These are phyloP conservation scores for Fringilla coelebs DNA, from an alignment of 2,797 vertebrate species.

Conservation along the genomic window DNA sequence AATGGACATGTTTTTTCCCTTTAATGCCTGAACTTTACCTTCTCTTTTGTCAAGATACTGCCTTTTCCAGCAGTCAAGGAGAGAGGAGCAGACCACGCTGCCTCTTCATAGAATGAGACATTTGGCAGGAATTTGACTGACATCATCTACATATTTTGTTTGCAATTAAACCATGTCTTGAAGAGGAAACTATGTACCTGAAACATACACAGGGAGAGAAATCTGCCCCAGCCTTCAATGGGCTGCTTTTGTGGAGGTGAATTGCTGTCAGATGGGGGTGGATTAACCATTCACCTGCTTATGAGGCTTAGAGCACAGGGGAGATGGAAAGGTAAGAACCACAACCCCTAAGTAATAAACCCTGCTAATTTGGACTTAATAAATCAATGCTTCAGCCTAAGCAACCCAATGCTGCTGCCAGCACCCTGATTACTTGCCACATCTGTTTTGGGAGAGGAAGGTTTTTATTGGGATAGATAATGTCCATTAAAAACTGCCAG, in stretches of 20 bases:
- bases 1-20: not conserved
- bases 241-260: not conserved
- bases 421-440: not conserved
- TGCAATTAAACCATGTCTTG: not conserved
- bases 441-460: not conserved
- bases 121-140: not conserved
- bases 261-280: not conserved
- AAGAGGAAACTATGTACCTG: not conserved
- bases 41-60: not conserved
- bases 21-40: not conserved
- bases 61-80: not conserved
- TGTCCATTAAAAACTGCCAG: not conserved
- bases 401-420: not conserved
- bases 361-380: not conserved
- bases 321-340: not conserved
- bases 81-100: not conserved
- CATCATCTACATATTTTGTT: not conserved
- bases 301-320: not conserved
- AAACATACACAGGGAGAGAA: not conserved
- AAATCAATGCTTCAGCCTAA: not conserved
- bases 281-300: not conserved
- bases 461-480: not conserved
- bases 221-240: not conserved
- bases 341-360: not conserved
- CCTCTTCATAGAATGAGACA: not conserved